Conservation (phyloP, 2,888 invertebrate genomes). For the Scaptomyza cyrtandrae region DNA sequence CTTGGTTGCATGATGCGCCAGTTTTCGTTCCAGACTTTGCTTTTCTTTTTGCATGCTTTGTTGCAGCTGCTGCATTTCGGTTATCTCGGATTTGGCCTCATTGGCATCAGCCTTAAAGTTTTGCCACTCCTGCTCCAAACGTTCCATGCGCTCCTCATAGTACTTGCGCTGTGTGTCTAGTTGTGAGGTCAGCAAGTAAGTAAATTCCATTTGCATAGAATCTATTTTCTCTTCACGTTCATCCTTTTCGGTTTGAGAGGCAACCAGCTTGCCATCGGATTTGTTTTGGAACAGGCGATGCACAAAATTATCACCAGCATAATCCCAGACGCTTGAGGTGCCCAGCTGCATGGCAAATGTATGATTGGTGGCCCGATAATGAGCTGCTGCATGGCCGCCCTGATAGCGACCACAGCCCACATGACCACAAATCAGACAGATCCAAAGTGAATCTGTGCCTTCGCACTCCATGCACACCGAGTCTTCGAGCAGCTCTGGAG, state of each 20-base stretch:
- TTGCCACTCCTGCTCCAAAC: slow-evolving; percentile 86
- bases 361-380: slow-evolving; percentile 97
- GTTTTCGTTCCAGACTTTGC: slow-evolving; percentile 89
- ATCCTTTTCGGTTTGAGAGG: slow-evolving; percentile 88
- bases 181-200: slow-evolving; percentile 97
- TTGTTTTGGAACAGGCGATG: slow-evolving; percentile 98
- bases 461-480: slow-evolving; percentile 87
- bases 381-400: slow-evolving; percentile 96
- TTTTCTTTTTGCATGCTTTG: slow-evolving; percentile 88
- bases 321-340: slow-evolving; percentile 99
- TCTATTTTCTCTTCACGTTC: slow-evolving; percentile 94
- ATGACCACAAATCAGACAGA: slow-evolving; percentile 99
- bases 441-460: slow-evolving; percentile 94
- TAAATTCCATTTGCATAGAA: slow-evolving; percentile 97
- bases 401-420: slow-evolving; percentile 98
- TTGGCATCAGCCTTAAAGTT: slow-evolving; percentile 86
- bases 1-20: slow-evolving; percentile 88
- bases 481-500: slow-evolving; percentile 86
- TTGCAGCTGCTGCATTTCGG: slow-evolving; percentile 85
- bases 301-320: slow-evolving; percentile 96
- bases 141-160: slow-evolving; percentile 92
- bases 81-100: slow-evolving; percentile 85
- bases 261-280: slow-evolving; percentile 97
- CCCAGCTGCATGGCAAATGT: slow-evolving; percentile 98
- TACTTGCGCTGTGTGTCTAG: slow-evolving; percentile 96